Base-by-base conservation (phyloP, 1,140 invertebrate genomes). In the Euura saliciscinereae region DNA sequence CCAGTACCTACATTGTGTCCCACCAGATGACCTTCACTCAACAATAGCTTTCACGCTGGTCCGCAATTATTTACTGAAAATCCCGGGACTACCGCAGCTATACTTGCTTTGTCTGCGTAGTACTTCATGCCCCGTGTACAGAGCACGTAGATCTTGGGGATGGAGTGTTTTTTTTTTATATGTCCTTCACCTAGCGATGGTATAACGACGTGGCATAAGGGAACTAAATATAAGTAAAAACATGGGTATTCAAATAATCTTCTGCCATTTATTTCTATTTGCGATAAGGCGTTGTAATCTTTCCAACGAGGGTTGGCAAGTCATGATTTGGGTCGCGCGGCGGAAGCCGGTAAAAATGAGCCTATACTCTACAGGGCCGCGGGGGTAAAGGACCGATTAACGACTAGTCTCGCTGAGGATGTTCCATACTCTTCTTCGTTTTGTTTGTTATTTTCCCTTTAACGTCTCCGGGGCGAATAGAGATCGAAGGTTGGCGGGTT, bases 391-490 rank as follows among this genome's bases (percentile, higher is more conserved):
- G n/a, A 59, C 8, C 51, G 51, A 59, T 59, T 59, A 59, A 59
- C 51, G 51, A 8, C 51, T 8, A n/a, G n/a, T n/a, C 51, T 59
- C 51, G n/a, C 51, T n/a, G 51, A 59, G 51, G 51, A 59, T 59
- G 8, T 59, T 59, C n/a, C 8, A 59, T 59, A 59, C n/a, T n/a
- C n/a, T 59, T 59, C 51, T n/a, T 59, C 51, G 51, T 59, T 59
- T n/a, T 59, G 51, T 59, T 59, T 59, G 51, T 59, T 59, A 59
- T 59, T 59, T 59, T n/a, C 51, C n/a, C 51, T 59, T 59, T 59
- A 59, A 59, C 51, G 51, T 59, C 8, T 59, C n/a, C 51, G 8
- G 2, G n/a, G 46, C 46, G 46, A n/a, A n/a, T n/a, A n/a, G n/a
- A n/a, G n/a, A n/a, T n/a, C n/a, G n/a, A n/a, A n/a, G n/a, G n/a